A percentile compares a stretch with the other conserved stretches of the same genome.
phyloP scores from a whole-genome alignment of 2,888 invertebrate genomes.

The Electrophaes corylata region DNA sequence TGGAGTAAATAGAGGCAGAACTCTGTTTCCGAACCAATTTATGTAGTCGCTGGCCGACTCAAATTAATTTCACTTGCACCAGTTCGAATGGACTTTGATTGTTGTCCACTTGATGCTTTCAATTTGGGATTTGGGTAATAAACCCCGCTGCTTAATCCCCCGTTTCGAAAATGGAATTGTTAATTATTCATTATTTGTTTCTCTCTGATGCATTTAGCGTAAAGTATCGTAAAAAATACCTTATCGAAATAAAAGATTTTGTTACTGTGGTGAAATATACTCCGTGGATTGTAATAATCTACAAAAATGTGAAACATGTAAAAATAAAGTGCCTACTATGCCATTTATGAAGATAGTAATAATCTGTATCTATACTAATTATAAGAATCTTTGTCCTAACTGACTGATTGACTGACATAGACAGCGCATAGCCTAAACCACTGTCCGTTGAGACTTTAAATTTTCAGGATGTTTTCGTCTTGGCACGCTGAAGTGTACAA shows the following conservation, averaged over 20 bases:
- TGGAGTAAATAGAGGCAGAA: slow-evolving; percentile 44
- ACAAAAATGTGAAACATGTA: too few species aligned
- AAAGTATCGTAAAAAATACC: neutral
- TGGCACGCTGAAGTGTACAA: too few species aligned
- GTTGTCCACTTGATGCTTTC: slow-evolving; percentile 32
- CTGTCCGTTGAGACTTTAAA: too few species aligned
- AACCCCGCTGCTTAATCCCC: slow-evolving; percentile 16
- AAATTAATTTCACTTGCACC: slow-evolving; percentile 48
- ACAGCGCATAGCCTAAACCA: too few species aligned
- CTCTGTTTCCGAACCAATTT: slow-evolving; percentile 53
- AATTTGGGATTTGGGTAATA: slow-evolving; percentile 23
- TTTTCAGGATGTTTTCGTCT: too few species aligned
- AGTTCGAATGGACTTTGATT: slow-evolving; percentile 36
- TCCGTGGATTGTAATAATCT: too few species aligned
- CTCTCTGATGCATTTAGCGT: neutral
- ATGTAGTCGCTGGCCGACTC: slow-evolving; percentile 47
- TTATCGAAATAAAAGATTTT: neutral
- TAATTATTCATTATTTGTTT: slow-evolving; percentile 12
- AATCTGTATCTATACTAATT: too few species aligned
- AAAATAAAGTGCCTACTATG: too few species aligned
- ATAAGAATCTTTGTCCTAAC: too few species aligned
- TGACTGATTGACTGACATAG: too few species aligned
- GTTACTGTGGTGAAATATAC: too few species aligned
- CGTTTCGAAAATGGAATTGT: slow-evolving; percentile 12
- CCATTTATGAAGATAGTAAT: too few species aligned